Evolutionary conservation across 2,888 invertebrate genomes (phyloP), one percentile per base, ranked within the genome.

Genomic region (Anarsia innoxiella): DNA sequence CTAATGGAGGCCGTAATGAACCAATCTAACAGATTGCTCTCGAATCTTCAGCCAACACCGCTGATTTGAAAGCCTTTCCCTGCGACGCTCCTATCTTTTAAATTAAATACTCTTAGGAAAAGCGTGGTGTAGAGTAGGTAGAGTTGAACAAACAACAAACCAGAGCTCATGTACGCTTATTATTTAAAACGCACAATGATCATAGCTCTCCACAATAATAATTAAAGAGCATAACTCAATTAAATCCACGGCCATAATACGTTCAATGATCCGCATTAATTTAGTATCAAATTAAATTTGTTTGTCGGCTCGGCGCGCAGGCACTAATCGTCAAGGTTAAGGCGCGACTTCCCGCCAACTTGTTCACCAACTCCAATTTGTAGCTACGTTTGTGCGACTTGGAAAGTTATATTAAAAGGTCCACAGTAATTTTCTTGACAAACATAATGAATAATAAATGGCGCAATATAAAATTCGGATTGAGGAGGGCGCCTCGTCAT

Each of bases 1-100:
- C 78, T 80, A 83, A 82, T 80, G 82, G 78, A 73, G 69, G 67
- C 68, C 64, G 70, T 80, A 79, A 82, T 83, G 80, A 82, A 78
- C 80, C 80, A 83, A 83, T 83, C 82, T 79, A 83, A 79, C 78
- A 75, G 82, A 82, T 82, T 83, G 83, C 80, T 75, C 78, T 76
- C 71, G 67, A 80, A 83, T 78, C 79, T 79, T 76, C 69, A 69
- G 60, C 74, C 68, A 66, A 66, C 68, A 68, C 66, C 64, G 65
- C 74, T 79, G 75, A 80, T 80, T 80, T 78, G 77, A 79, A 79
- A 80, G 75, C 60, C 49, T 55, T 51, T 49, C 64, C 55, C 61
- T 59, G 59, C 66, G 56, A 51, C 61, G 51, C 51, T 51, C 48
- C 63, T 53, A 65, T 65, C 66, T 72, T 72, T 70, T 69, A 68